Percentiles rank a stretch among this genome's conserved stretches.
Evolutionary conservation across 2,888 invertebrate species (phyloP).

Genomic region (Yponomeuta evonymella): DNA sequence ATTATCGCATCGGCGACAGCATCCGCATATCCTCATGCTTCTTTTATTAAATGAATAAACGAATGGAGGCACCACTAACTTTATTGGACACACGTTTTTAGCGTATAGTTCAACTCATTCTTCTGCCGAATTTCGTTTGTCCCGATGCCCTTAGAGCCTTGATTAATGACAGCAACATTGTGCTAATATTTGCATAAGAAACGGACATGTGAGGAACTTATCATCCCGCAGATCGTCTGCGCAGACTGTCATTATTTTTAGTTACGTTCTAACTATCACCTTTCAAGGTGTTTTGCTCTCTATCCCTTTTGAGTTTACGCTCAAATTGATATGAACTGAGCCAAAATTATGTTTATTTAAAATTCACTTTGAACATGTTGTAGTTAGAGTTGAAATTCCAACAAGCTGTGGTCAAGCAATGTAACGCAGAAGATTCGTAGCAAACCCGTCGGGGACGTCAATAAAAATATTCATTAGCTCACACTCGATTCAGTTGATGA

Average conservation of each 20-base stretch:
- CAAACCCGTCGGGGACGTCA: conserved; percentile 62
- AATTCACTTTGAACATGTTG: background rate
- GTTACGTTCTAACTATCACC: conserved; percentile 28
- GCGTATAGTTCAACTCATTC: conserved; percentile 16
- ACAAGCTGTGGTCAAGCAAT: background rate
- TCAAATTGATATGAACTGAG: background rate
- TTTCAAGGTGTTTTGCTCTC: background rate
- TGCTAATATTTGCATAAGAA: conserved; percentile 76
- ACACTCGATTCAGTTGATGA: conserved; percentile 70
- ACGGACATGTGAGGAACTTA: conserved; percentile 63
- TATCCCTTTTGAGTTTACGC: background rate
- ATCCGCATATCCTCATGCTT: too few species aligned
- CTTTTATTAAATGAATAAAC: too few species aligned
- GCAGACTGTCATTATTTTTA: conserved; percentile 47
- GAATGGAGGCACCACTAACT: too few species aligned
- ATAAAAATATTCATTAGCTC: conserved; percentile 75
- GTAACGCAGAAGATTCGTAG: conserved; percentile 29
- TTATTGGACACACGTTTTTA: too few species aligned
- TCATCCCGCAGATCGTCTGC: conserved; percentile 56
- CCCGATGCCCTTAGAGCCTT: conserved; percentile 48
- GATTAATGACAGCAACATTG: conserved; percentile 71
- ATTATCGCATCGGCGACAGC: too few species aligned
- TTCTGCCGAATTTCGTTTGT: conserved; percentile 19
- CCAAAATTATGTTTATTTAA: background rate
- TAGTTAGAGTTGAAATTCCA: background rate